Evolutionary conservation across 2,888 invertebrate species (phyloP), one percentile per base, ranked within the genome.

Genomic region (Panzeria rudis): DNA sequence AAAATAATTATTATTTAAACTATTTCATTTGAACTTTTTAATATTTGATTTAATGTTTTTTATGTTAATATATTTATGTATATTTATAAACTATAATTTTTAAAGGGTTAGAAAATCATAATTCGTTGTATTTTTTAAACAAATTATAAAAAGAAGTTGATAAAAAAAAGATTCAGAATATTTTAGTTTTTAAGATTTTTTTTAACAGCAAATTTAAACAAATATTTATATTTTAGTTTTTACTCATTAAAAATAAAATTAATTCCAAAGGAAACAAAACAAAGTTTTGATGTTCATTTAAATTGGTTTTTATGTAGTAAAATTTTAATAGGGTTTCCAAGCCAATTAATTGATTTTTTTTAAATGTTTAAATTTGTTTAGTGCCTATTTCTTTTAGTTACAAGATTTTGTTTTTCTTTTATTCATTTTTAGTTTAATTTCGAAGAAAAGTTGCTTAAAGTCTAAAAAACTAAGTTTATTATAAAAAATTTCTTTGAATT

Each of bases 391-490:
- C n/a, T 82, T 66, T 41, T 81, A n/a, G 66, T 62, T 64, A 71
- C 13, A 71, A 79, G 71, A 78, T 20, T 41, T 71, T 50, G 38
- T 29, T 82, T 62, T 68, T 41, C 29, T 64, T 50, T 69, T 15
- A 66, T 59, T 50, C 50, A 66, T 64, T 79, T 32, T 64, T 47
- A 59, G n/a, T 72, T 78, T 69, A 71, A 72, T 68, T 73, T 76
- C 64, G 50, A 76, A 69, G 54, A 75, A 64, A 78, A 79, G 56
- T 86, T 72, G 71, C 84, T 86, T 88, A 86, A 72, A 82, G 68
- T 86, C 84, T 86, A 81, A 81, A 75, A 20, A 50, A 50, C 64
- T 35, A 62, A 41, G 50, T 77, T 86, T 78, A 72, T 80, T 83
- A 62, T 71, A 83, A 83, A 71, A 71, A 77, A 29, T 11, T 15